phyloP scores from a whole-genome alignment of 2,113 vertebrate genomes.

The Benitochromis conjunctus region DNA sequence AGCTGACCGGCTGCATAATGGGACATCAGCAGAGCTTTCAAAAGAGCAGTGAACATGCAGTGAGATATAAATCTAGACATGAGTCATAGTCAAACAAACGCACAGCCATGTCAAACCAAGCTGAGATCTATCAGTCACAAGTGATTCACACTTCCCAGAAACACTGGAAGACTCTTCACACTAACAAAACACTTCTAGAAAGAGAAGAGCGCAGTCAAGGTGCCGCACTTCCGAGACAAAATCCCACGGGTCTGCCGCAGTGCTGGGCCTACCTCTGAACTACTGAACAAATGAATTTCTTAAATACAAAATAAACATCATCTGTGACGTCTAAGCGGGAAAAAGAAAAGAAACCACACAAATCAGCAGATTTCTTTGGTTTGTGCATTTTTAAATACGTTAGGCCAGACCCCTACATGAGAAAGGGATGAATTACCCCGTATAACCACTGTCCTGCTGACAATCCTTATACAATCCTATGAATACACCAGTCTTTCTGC shows the following conservation, averaged over 20 bases:
- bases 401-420: not conserved
- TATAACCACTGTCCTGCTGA: not conserved
- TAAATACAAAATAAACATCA: not conserved
- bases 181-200: conserved; percentile 6
- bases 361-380: not conserved
- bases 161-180: conserved; percentile 9
- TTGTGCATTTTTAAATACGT: not conserved
- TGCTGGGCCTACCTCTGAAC: not conserved
- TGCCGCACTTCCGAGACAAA: not conserved
- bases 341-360: not conserved
- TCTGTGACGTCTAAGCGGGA: not conserved
- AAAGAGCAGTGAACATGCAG: not conserved
- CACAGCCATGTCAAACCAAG: conserved; percentile 22
- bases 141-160: conserved; percentile 50
- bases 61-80: conserved; percentile 17
- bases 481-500: not conserved
- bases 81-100: conserved; percentile 39
- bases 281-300: not conserved
- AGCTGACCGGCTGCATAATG: not conserved
- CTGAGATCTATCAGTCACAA: conserved; percentile 34
- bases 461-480: not conserved
- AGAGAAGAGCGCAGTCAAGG: not conserved
- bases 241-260: not conserved
- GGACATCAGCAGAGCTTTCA: not conserved
- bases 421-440: not conserved